Evolutionary conservation across 1,140 invertebrate species (phyloP).

Genomic region (Coptotermes formosanus): DNA sequence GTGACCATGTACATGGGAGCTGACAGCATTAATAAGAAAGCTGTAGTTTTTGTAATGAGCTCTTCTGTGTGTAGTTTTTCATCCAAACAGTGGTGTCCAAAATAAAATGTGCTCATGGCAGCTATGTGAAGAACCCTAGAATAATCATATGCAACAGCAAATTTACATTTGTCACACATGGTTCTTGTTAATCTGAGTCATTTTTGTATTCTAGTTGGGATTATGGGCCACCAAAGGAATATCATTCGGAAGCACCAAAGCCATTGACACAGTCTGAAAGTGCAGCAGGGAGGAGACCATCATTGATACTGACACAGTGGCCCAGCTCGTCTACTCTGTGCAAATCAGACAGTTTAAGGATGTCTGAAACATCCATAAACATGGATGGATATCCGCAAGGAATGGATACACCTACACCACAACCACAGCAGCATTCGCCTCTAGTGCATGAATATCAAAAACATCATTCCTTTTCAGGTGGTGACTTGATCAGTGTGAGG

Average conservation of each 20-base stretch:
- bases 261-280: neutral
- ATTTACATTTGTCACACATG: neutral
- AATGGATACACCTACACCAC: neutral
- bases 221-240: neutral
- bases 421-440: neutral
- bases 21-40: too few species aligned
- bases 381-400: neutral
- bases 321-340: neutral
- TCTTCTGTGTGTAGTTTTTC: too few species aligned
- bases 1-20: too few species aligned
- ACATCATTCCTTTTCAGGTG: neutral
- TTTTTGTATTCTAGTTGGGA: neutral
- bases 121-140: too few species aligned
- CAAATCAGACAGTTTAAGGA: neutral
- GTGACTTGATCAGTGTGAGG: neutral
- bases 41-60: too few species aligned
- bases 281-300: neutral
- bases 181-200: neutral
- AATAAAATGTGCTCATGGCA: too few species aligned
- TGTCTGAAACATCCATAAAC: neutral
- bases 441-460: neutral
- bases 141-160: too few species aligned
- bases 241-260: neutral
- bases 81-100: too few species aligned
- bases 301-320: neutral